phyloP scores from a whole-genome alignment of 1,140 invertebrate species.

The Drosophila bipectinata region DNA sequence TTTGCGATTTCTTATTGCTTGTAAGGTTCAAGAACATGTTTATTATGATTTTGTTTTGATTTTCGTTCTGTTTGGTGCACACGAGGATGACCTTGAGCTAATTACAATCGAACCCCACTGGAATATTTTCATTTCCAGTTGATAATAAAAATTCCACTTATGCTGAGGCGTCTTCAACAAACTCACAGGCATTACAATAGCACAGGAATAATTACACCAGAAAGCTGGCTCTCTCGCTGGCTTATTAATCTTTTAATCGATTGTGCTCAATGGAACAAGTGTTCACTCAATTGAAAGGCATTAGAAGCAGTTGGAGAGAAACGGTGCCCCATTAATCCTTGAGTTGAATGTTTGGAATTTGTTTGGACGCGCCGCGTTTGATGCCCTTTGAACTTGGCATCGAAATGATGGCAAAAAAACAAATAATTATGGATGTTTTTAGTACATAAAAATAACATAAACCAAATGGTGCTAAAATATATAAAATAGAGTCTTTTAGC shows the following conservation, averaged over 20 bases:
- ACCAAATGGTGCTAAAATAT: constrained; percentile 4
- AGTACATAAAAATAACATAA: not conserved
- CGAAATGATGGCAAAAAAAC: constrained; percentile 15
- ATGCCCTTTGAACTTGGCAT: constrained; percentile 67
- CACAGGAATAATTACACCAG: constrained; percentile 26
- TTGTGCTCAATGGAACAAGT: constrained; percentile 61
- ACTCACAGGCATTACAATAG: constrained; percentile 17
- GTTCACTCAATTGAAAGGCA: constrained; percentile 62
- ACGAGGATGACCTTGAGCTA: constrained; percentile 66
- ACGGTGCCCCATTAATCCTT: constrained; percentile 65
- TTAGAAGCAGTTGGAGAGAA: not conserved
- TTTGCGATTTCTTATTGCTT: constrained; percentile 13
- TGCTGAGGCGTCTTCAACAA: constrained; percentile 30
- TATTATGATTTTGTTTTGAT: constrained; percentile 41
- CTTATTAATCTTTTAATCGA: constrained; percentile 74
- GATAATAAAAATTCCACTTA: constrained; percentile 66
- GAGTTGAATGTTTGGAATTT: constrained; percentile 65
- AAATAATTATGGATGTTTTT: constrained; percentile 13
- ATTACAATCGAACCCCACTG: constrained; percentile 37
- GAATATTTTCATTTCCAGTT: constrained; percentile 43
- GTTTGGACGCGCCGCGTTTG: constrained; percentile 54
- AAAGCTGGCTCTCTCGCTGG: constrained; percentile 15
- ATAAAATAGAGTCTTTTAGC: not conserved
- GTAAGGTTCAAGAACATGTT: constrained; percentile 44
- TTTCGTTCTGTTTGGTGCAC: constrained; percentile 30